Evolutionary conservation across 1,140 invertebrate species (phyloP), one percentile per base, ranked within the genome.

Genomic region (Neodiprion lecontei): DNA sequence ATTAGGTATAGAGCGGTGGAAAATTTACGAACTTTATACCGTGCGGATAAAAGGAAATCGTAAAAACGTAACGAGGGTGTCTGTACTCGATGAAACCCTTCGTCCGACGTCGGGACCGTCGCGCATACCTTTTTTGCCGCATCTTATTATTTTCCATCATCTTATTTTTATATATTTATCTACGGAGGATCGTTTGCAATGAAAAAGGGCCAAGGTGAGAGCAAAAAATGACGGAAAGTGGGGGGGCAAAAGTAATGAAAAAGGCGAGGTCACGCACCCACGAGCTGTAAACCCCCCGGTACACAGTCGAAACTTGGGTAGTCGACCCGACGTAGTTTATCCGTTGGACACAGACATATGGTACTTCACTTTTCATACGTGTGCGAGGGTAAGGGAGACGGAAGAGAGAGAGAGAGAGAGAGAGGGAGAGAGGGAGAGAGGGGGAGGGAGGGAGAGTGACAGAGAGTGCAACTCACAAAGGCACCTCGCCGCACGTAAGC

Each of bases 331-430:
- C n/a, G 53, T 61, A 61, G 53, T 61, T 61, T 61, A 61, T 61
- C 78, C 76, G 72, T 80, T 74, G 81, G 81, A 84, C 81, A 61
- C 79, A 73, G 79, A 82, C 81, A 82, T 83, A 84, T 82, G 81
- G 80, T 81, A 81, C 78, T 79, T 78, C 75, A 82, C 77, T 82
- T 84, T 83, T 83, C 81, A 83, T 77, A 75, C 70, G 61, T 28
- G 48, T 28, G n/a, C 70, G 53, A 72, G 28, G 40, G 48, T 73
- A 73, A 66, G 48, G 69, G 48, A 2, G 17, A 67, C 28, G 68
- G 23, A 67, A 49, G 12, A 61, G 11, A 14, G 28, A n/a, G 53
- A 61, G 53, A 61, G 50, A 53, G 71, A 1, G 48, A 72, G 65
- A 70, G 65, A 65, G 65, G 12, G 72, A 21, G 67, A 70, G 67